These are phyloP conservation scores for Acanthurus leucopareius DNA, from an alignment of 2,797 vertebrate genomes.

Conservation along the genomic window DNA sequence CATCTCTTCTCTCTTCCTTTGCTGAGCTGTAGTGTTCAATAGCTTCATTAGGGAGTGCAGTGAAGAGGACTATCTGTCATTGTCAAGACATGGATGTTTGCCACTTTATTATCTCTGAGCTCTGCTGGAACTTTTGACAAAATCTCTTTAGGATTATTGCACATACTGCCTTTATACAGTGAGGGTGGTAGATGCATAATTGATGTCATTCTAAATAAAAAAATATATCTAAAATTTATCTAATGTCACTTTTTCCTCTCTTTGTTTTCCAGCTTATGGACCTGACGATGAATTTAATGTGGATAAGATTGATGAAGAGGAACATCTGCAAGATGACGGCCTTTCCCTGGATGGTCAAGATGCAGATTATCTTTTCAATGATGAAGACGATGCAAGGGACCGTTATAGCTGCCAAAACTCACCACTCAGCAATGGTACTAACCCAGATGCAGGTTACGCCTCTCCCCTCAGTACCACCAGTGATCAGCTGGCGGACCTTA, in stretches of 20 bases:
- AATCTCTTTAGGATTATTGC: conserved; percentile 78
- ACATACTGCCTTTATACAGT: conserved; percentile 51
- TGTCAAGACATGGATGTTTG: conserved; percentile 87
- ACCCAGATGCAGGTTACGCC: conserved; percentile 95
- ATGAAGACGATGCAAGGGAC: conserved; percentile 91
- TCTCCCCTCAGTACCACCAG: conserved; percentile 97
- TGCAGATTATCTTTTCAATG: conserved; percentile 91
- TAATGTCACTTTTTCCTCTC: conserved; percentile 48
- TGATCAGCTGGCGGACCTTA: conserved; percentile 93
- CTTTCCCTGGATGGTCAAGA: conserved; percentile 93
- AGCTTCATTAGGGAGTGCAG: conserved; percentile 81
- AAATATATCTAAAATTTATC: conserved; percentile 11
- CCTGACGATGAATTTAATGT: conserved; percentile 96
- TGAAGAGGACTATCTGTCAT: conserved; percentile 83
- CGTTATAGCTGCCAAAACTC: conserved; percentile 95
- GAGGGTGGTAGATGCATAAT: conserved; percentile 18
- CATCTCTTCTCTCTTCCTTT: conserved; percentile 73
- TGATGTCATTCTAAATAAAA: conserved; percentile 17
- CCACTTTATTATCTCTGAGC: conserved; percentile 84
- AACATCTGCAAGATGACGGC: conserved; percentile 91
- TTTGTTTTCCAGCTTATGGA: conserved; percentile 93
- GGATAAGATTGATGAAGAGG: conserved; percentile 92
- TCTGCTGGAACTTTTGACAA: conserved; percentile 82
- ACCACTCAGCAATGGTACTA: conserved; percentile 95
- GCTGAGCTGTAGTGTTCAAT: conserved; percentile 79